Conservation (phyloP, 92 coral and sea anemone genomes). For the Epizoanthus rinbou region DNA sequence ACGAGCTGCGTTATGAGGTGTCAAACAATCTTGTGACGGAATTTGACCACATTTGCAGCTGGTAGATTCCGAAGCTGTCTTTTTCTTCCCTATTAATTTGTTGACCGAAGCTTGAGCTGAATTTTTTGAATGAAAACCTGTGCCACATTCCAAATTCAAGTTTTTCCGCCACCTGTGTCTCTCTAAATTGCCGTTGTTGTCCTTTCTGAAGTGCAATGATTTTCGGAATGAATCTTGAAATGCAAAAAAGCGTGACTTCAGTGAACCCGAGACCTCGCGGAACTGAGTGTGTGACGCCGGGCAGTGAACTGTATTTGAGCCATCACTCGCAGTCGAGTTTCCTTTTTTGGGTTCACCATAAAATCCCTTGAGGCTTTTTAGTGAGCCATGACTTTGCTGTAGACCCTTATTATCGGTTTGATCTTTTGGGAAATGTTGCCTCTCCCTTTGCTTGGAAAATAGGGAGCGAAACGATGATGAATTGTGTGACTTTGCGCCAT, state of each 20-base stretch:
- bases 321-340: background rate
- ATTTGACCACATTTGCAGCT: background rate
- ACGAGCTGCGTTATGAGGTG: slow-evolving; percentile 14
- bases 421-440: background rate
- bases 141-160: background rate
- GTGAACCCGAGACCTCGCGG: slow-evolving; percentile 8
- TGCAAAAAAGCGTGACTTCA: slow-evolving; percentile 23
- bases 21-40: background rate
- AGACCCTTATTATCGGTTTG: background rate
- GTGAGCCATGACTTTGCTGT: background rate
- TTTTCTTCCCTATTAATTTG: background rate
- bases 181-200: slow-evolving; percentile 25
- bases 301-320: slow-evolving; percentile 7
- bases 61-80: background rate
- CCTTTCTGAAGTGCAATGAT: slow-evolving; percentile 26
- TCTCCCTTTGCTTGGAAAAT: slow-evolving; percentile 18
- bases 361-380: background rate
- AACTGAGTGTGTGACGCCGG: background rate
- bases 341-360: background rate
- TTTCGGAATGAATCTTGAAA: slow-evolving; percentile 13
- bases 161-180: slow-evolving; percentile 1
- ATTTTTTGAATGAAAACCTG: background rate
- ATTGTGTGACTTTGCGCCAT: slow-evolving; percentile 1
- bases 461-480: background rate
- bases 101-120: background rate